Conservation (phyloP, 1,140 invertebrate genomes). For the Frieseomelitta varia region DNA sequence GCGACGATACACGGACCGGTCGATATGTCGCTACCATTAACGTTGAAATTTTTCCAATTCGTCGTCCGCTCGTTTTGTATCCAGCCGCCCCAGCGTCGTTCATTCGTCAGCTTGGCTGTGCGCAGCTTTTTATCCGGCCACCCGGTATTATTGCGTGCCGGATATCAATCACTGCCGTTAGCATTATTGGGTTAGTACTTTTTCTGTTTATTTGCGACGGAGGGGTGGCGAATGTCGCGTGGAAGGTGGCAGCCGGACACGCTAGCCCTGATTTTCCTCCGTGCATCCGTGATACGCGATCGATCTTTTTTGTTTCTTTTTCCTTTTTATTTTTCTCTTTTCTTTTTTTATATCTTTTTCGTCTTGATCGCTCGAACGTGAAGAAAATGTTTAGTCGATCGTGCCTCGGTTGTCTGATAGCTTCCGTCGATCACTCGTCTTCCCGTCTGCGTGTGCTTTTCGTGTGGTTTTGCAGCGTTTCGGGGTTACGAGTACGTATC, state of each 20-base stretch:
- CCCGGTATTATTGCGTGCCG: constrained; percentile 53
- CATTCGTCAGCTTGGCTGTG: constrained; percentile 35
- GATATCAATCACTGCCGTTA: constrained; percentile 61
- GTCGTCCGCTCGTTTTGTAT: constrained; percentile 26
- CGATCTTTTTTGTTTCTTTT: background rate
- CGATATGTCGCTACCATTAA: constrained; percentile 63
- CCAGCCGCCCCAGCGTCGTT: constrained; percentile 18
- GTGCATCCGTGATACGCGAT: background rate
- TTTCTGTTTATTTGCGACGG: constrained; percentile 56
- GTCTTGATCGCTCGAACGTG: background rate
- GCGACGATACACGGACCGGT: constrained; percentile 45
- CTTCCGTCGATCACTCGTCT: background rate
- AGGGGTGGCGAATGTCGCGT: background rate
- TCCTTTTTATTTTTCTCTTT: background rate
- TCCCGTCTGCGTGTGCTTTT: background rate
- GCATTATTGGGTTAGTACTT: constrained; percentile 58
- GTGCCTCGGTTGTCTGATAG: background rate
- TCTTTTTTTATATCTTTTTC: background rate
- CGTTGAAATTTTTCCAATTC: constrained; percentile 54
- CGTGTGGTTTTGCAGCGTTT: background rate
- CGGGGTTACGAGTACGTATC: no score
- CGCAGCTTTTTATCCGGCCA: constrained; percentile 51
- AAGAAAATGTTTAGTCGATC: constrained; percentile 3
- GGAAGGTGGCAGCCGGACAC: background rate
- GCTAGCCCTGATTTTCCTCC: background rate